phyloP scores from a whole-genome alignment of 2,888 invertebrate species.

The Lagria hirta region DNA sequence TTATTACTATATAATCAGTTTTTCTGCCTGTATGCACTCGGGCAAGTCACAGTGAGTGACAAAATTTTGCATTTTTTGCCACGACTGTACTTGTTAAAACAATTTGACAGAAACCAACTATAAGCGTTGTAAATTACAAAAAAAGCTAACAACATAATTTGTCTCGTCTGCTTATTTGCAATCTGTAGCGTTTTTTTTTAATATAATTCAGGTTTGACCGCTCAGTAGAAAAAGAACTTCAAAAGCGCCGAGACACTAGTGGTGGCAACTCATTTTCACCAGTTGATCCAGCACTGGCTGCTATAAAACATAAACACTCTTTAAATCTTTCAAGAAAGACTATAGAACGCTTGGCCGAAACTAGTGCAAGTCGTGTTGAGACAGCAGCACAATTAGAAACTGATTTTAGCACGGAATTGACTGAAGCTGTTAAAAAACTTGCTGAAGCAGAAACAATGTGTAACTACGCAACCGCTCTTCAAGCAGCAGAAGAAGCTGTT shows the following conservation, averaged over 20 bases:
- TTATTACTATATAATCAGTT: too few relatives aligned
- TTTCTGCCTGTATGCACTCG: too few relatives aligned
- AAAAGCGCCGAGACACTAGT: constrained; percentile 36
- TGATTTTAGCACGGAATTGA: constrained; percentile 49
- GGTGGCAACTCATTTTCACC: constrained; percentile 22
- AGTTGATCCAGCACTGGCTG: constrained; percentile 18
- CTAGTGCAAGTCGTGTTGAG: constrained; percentile 46
- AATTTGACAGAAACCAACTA: constrained; percentile 1
- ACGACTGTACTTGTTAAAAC: neutral
- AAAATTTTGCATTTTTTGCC: neutral
- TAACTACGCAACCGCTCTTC: constrained; percentile 53
- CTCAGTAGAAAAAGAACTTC: constrained; percentile 43
- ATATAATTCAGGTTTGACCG: constrained; percentile 41
- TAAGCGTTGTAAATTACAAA: too few relatives aligned
- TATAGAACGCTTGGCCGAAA: constrained; percentile 40
- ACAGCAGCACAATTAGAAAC: constrained; percentile 39
- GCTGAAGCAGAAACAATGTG: constrained; percentile 54
- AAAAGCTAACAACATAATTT: too few relatives aligned
- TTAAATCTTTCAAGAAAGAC: constrained; percentile 16
- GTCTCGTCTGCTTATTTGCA: neutral
- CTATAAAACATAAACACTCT: constrained; percentile 13
- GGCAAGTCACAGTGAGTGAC: neutral
- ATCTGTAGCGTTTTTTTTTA: neutral
- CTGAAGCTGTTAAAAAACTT: constrained; percentile 52
- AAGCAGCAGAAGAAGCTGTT: constrained; percentile 54